phyloP scores from a whole-genome alignment of 2,888 invertebrate genomes.

The Apomyelois bistriatella region DNA sequence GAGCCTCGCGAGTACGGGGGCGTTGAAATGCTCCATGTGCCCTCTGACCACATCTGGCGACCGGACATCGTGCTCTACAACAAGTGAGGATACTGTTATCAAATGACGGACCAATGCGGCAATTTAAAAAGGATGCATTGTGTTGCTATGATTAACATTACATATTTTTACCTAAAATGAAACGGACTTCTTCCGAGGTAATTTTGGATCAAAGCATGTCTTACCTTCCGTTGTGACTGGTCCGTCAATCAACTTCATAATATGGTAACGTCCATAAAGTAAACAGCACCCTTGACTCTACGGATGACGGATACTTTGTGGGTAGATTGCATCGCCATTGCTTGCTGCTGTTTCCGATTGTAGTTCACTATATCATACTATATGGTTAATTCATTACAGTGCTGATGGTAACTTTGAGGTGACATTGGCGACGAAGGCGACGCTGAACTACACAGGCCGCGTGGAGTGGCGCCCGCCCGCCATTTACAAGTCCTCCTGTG shows the following conservation, averaged over 20 bases:
- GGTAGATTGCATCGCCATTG: background rate
- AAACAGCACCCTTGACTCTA: too few species aligned
- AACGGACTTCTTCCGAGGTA: background rate
- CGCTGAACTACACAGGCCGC: slow-evolving; percentile 92
- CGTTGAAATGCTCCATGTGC: slow-evolving; percentile 96
- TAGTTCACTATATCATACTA: background rate
- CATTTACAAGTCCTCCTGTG: slow-evolving; percentile 96
- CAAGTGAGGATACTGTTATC: slow-evolving; percentile 81
- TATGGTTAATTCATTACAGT: slow-evolving; percentile 69
- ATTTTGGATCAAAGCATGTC: background rate
- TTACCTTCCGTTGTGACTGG: background rate
- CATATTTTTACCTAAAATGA: background rate
- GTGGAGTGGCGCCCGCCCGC: slow-evolving; percentile 98
- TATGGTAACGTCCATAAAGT: too few species aligned
- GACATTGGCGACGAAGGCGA: slow-evolving; percentile 93
- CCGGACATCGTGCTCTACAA: slow-evolving; percentile 97
- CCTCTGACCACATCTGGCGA: slow-evolving; percentile 97
- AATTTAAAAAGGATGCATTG: background rate
- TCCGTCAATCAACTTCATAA: background rate
- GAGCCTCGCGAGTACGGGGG: slow-evolving; percentile 97
- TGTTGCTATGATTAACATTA: too few species aligned
- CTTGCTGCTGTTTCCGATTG: background rate
- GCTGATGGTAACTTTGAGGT: slow-evolving; percentile 96
- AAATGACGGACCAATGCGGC: background rate
- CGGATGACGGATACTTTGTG: too few species aligned